Base-by-base conservation (phyloP, 2,797 vertebrate species). In the Glossophaga mutica region DNA sequence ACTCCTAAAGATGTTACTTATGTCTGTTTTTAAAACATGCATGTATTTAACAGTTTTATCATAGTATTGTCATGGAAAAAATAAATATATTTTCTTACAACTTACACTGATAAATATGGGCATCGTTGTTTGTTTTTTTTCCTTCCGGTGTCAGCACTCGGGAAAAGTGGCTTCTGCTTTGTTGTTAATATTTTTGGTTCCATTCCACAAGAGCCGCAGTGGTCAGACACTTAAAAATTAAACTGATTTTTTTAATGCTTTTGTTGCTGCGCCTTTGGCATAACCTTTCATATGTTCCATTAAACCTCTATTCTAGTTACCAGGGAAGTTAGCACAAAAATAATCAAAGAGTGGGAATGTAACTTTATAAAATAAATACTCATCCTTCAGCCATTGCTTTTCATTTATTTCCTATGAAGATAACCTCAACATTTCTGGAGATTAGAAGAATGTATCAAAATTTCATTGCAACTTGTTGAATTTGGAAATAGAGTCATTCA, bases 51-150 rank as follows among this genome's bases (percentile, higher is more conserved):
- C 98, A 97, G 83, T 98, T 98, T 98, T 98, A 97, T 97, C 96
- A 96, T 98, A 98, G 97, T 98, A 98, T 97, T 98, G 98, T 98
- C 97, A 98, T 98, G 98, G 93, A 98, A 97, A 98, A 98, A 99
- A 99, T 98, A 99, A 99, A 98, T 98, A 98, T 99, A 99, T 99
- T 99, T 99, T 99, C 98, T 98, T 98, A 99, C 97, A 97, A 97
- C 97, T 91, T 91, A 98, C 76, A 97, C 93, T 96, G 97, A 97
- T 0, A 95, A 84, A 92, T 97, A 96, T 96, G 91, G 37, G 71
- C 87, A 84, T 96, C 94, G 34, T 67, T 59, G 26, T 18, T 32
- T 67, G n/a, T n/a, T 21, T 42, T 14, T n/a, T 67, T n/a, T 59
- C 6, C 15, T 32, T 73, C 10, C 18, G 83, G 9, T 82, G 46